phyloP scores from a whole-genome alignment of 1,140 invertebrate species.

The Pseudomyrmex gracilis region DNA sequence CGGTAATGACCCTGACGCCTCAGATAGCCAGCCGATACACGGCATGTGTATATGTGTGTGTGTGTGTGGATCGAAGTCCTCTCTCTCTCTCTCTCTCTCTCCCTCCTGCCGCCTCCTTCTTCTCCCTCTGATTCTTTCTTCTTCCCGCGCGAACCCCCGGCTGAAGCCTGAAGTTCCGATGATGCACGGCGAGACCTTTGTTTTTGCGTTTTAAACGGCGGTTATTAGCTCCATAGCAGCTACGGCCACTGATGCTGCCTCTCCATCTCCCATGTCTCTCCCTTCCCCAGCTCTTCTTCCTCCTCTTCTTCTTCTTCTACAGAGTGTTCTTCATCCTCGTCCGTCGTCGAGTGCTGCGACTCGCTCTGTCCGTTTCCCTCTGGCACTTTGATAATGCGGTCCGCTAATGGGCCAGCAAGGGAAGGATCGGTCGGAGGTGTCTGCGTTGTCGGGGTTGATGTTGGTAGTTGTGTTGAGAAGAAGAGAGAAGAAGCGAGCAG shows the following conservation, averaged over 20 bases:
- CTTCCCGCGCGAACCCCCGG: constrained; percentile 25
- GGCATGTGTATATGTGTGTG: neutral
- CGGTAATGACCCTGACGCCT: constrained; percentile 84
- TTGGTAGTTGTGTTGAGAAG: constrained; percentile 61
- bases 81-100: constrained; percentile 18
- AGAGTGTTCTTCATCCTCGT: constrained; percentile 16
- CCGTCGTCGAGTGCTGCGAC: constrained; percentile 20
- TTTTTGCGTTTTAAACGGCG: constrained; percentile 83
- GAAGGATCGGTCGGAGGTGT: constrained; percentile 67
- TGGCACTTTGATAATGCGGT: constrained; percentile 76
- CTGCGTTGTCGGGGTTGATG: constrained; percentile 60
- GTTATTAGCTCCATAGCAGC: constrained; percentile 79
- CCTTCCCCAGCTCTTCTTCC: constrained; percentile 30
- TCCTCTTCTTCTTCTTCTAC: constrained; percentile 39
- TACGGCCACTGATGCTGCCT: constrained; percentile 55
- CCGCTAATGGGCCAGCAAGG: constrained; percentile 77
- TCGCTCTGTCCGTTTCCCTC: constrained; percentile 57
- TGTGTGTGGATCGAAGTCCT: constrained; percentile 15
- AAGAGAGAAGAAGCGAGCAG: neutral
- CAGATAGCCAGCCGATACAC: constrained; percentile 68
- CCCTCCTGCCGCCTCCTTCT: constrained; percentile 15
- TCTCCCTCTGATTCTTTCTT: constrained; percentile 22
- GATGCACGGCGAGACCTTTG: constrained; percentile 74
- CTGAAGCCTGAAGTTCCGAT: constrained; percentile 37
- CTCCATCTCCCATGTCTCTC: constrained; percentile 66